Percentiles rank a stretch among this genome's conserved stretches.
Conservation (phyloP, 1,140 invertebrate genomes). For the Dreissena polymorpha region DNA sequence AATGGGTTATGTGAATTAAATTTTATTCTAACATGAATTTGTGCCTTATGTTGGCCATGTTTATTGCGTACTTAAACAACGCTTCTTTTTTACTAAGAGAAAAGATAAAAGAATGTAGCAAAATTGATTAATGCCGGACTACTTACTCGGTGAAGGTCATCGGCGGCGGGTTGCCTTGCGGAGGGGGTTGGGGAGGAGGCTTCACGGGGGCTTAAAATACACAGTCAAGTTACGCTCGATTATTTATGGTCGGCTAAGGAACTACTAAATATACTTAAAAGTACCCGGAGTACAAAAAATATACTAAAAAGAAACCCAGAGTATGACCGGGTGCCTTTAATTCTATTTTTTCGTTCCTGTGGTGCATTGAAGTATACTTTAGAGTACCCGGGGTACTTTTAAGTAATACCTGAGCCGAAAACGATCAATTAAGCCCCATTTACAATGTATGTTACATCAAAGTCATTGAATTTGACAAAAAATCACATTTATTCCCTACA, state of each 20-base stretch:
- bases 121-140: not conserved
- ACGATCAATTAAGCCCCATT: not conserved
- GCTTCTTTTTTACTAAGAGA: not conserved
- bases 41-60: too few relatives aligned
- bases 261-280: too few relatives aligned
- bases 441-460: not conserved
- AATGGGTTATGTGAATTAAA: too few relatives aligned
- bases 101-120: not conserved
- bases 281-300: too few relatives aligned
- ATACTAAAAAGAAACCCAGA: too few relatives aligned
- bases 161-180: conserved; percentile 15
- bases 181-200: not conserved
- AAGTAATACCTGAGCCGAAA: too few relatives aligned
- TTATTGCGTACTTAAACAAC: not conserved
- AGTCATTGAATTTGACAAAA: not conserved
- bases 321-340: too few relatives aligned
- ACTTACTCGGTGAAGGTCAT: conserved; percentile 38
- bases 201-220: conserved; percentile 2
- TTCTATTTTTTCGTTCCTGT: too few relatives aligned
- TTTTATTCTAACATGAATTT: too few relatives aligned
- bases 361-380: too few relatives aligned
- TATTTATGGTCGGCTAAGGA: not conserved
- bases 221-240: not conserved
- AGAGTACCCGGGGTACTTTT: too few relatives aligned
- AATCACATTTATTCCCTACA: too few relatives aligned